These are phyloP conservation scores for Echiichthys vipera DNA, from an alignment of 2,797 vertebrate genomes.

Conservation along the genomic window DNA sequence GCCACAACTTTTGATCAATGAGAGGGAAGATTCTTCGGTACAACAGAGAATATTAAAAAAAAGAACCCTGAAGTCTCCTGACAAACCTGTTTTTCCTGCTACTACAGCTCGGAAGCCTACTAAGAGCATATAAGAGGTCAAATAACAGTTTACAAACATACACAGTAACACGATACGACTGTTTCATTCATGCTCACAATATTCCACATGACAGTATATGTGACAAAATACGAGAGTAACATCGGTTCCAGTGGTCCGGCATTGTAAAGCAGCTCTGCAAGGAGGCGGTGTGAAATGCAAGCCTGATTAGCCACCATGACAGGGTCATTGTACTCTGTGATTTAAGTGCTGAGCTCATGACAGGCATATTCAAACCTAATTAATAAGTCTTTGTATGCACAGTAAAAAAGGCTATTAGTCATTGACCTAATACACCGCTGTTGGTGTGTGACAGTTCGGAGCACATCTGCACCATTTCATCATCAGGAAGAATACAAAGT, in stretches of 20 bases:
- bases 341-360: constrained; percentile 22
- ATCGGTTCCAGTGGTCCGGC: background rate
- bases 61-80: constrained; percentile 15
- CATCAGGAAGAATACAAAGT: background rate
- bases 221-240: background rate
- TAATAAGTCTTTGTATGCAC: constrained; percentile 24
- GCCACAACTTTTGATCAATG: constrained; percentile 57
- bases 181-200: background rate
- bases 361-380: constrained; percentile 1
- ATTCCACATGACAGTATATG: background rate
- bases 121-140: background rate
- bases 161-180: background rate
- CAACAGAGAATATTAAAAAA: constrained; percentile 27
- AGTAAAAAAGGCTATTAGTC: constrained; percentile 19
- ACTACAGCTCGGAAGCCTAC: constrained; percentile 11
- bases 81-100: constrained; percentile 22
- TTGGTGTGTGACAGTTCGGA: background rate
- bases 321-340: constrained; percentile 13
- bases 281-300: background rate
- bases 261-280: background rate
- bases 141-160: background rate
- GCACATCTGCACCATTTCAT: constrained; percentile 6
- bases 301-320: constrained; percentile 22
- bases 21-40: constrained; percentile 33
- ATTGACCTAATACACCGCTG: constrained; percentile 1